Conservation (phyloP, 2,888 invertebrate genomes). For the Malachius bipustulatus region DNA sequence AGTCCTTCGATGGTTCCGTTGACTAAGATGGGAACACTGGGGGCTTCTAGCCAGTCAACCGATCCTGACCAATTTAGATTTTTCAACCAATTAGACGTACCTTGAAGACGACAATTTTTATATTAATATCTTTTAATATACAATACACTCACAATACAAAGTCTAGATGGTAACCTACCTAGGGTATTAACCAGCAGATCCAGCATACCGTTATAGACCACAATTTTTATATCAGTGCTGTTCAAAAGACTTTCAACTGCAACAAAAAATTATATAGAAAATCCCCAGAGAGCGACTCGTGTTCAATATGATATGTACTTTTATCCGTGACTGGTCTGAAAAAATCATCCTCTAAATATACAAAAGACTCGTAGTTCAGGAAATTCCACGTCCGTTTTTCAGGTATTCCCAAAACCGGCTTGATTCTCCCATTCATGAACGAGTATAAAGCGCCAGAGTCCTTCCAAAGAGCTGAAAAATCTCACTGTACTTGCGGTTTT, state of each 20-base stretch:
- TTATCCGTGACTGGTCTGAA: slow-evolving; percentile 59
- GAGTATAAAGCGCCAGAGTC: slow-evolving; percentile 26
- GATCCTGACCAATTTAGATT: neutral
- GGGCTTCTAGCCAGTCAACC: neutral
- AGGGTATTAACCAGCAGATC: slow-evolving; percentile 27
- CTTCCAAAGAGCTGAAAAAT: slow-evolving; percentile 21
- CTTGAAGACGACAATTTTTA: no score
- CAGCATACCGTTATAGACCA: slow-evolving; percentile 27
- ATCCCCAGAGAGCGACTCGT: no score
- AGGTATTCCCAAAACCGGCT: slow-evolving; percentile 51
- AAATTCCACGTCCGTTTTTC: slow-evolving; percentile 50
- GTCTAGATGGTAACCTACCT: no score
- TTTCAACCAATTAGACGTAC: neutral
- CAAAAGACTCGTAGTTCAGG: slow-evolving; percentile 49
- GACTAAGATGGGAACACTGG: slow-evolving; percentile 47
- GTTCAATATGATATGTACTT: no score
- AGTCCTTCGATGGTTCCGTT: slow-evolving; percentile 54
- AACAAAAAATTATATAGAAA: no score
- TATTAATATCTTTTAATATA: no score
- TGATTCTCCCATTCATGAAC: slow-evolving; percentile 64
- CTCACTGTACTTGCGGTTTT: no score
- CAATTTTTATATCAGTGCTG: slow-evolving; percentile 25
- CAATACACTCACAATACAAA: no score
- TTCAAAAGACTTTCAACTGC: slow-evolving; percentile 26
- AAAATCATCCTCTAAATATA: slow-evolving; percentile 50